A percentile compares a stretch with the other conserved stretches of the same genome.
Conservation (phyloP, 2,113 vertebrate genomes). For the Tautogolabrus adspersus region DNA sequence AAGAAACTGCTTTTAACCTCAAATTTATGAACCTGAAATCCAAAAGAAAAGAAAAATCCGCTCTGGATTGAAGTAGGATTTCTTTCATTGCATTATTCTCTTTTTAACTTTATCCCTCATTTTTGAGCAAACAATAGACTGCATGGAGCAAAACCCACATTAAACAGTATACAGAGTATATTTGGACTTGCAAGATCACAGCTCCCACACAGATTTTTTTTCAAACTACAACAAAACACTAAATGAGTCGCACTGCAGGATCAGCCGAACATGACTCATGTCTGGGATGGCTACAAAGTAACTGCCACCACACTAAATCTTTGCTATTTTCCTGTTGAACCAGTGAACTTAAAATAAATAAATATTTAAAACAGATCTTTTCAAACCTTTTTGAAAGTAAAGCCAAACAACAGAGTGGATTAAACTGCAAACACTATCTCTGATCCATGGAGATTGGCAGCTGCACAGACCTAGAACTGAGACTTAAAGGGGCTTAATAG, state of each 20-base stretch:
- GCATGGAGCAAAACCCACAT: conserved; percentile 2
- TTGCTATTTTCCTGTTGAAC: no score
- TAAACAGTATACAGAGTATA: conserved; percentile 10
- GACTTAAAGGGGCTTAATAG: not conserved
- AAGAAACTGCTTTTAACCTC: not conserved
- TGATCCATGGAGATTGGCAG: not conserved
- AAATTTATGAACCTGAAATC: not conserved
- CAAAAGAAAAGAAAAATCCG: not conserved
- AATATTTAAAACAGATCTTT: no score
- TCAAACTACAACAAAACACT: conserved; percentile 3
- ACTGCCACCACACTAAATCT: not conserved
- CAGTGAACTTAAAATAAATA: no score
- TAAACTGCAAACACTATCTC: no score
- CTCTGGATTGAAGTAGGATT: not conserved
- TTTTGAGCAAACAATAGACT: not conserved
- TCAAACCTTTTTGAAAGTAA: no score
- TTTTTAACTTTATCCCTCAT: not conserved
- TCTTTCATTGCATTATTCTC: no score
- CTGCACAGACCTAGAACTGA: not conserved
- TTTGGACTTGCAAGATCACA: not conserved
- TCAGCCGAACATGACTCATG: conserved; percentile 8
- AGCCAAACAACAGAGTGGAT: no score
- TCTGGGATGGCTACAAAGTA: not conserved
- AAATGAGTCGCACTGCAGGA: conserved; percentile 13
- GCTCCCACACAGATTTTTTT: not conserved